Evolutionary conservation across 2,888 invertebrate species (phyloP).

Genomic region (Phrixothrix hirtus): DNA sequence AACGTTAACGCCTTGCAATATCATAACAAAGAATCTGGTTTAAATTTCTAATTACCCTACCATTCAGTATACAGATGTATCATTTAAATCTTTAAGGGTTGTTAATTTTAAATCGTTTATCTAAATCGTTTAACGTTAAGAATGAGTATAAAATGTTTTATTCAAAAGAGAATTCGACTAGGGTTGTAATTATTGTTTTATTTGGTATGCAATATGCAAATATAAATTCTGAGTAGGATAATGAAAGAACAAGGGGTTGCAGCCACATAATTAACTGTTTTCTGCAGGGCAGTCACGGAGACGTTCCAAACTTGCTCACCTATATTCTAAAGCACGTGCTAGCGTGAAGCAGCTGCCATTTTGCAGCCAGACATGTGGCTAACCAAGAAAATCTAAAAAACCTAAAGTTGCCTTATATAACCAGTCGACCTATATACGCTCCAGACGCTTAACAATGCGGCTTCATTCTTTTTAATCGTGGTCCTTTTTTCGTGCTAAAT

Average conservation of each 20-base stretch:
- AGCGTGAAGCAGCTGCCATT: slow-evolving; percentile 51
- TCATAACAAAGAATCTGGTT: too few species aligned
- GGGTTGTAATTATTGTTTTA: slow-evolving; percentile 5
- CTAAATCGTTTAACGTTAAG: background rate
- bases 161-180: background rate
- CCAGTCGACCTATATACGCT: slow-evolving; percentile 53
- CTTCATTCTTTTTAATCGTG: slow-evolving; percentile 34
- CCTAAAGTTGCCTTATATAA: slow-evolving; percentile 42
- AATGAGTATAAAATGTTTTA: background rate
- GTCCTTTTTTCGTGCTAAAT: slow-evolving; percentile 39
- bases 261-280: slow-evolving; percentile 24
- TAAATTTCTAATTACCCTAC: too few species aligned
- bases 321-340: slow-evolving; percentile 48
- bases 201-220: slow-evolving; percentile 17
- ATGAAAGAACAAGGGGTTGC: slow-evolving; percentile 21
- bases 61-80: too few species aligned
- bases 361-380: slow-evolving; percentile 40
- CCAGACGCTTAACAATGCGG: slow-evolving; percentile 54
- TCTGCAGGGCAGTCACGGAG: slow-evolving; percentile 37
- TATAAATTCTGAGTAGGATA: slow-evolving; percentile 16
- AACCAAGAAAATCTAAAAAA: slow-evolving; percentile 29
- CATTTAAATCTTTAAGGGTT: too few species aligned
- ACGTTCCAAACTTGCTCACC: slow-evolving; percentile 43
- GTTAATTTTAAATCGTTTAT: too few species aligned
- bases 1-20: too few species aligned